Evolutionary conservation across 2,888 invertebrate genomes (phyloP), one percentile per base, ranked within the genome.

Genomic region (Erynnis tages): DNA sequence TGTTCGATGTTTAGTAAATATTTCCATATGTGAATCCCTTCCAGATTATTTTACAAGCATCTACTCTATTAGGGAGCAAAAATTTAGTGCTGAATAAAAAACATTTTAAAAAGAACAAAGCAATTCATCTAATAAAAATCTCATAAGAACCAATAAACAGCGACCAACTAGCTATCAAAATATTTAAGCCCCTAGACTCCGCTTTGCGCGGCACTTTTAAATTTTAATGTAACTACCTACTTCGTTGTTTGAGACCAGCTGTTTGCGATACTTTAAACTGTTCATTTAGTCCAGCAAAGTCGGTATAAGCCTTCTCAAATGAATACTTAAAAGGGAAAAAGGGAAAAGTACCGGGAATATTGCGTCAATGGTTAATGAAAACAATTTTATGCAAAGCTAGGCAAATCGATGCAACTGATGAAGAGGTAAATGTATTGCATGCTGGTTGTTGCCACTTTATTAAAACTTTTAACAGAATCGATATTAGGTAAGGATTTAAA

Each of bases 321-420:
- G 65, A 67, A 67, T 65, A 65, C 62, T 64, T 56, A 58, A 60
- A 54, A 56, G 54, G 41, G 43, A 44, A 34, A 41, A 43, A 13
- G 14, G 13, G n/a, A 23, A 34, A 34, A 25, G 54, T 57, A 53
- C 55, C 58, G 53, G 55, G 58, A 57, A 61, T 58, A 59, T 60
- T 52, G 55, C 61, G 56, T 56, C 67, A 59, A 57, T 59, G 65
- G 64, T 63, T 74, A 76, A 77, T 71, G 59, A 56, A 81, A 79
- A 76, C 78, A 77, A 80, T 81, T 76, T 70, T 68, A 79, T 79
- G 79, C 67, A 75, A 80, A 79, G 65, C 61, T 68, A 62, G 61
- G 59, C 61, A 59, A 62, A 65, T 61, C 65, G 57, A 60, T 60
- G 58, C 56, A 56, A 53, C 60, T 60, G 58, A 64, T 63, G 62